Evolutionary conservation across 2,888 invertebrate species (phyloP), one percentile per base, ranked within the genome.

Genomic region (Meteorus cinctellus): DNA sequence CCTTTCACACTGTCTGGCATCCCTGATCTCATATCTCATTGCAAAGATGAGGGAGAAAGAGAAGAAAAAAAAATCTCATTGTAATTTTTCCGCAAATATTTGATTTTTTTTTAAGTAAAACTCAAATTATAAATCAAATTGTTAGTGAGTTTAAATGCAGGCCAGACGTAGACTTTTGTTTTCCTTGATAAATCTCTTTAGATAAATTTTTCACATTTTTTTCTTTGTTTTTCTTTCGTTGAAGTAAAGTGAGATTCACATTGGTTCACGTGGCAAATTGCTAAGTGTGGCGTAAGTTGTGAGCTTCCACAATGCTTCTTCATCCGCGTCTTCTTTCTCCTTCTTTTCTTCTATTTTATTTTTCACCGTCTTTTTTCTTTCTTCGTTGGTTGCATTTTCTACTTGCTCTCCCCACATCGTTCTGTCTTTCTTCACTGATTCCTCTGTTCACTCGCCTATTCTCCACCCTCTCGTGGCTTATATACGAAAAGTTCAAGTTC

Each of bases 401-500:
- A 41, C 16, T 14, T 68, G 8, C 31, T 27, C 29, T 41, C 24
- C 24, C n/a, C 36, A 36, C 60, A 41, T 41, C 59, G 41, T 29
- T 41, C 14, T 14, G 34, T 74, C 41, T 41, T 27, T 41, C 59
- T 65, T 45, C 41, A 31, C 55, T 34, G 29, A 27, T 34, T 55
- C 48, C 69, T 69, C 31, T n/a, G 19, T 69, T 51, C 51, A 69
- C 69, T 51, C 31, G 48, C 14, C 24, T 48, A 19, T 31, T 31
- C 31, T 51, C 55, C 45, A 45, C 8, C 29, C 24, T n/a, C 51
- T 48, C 29, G 16, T 69, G 31, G 34, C 59, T 71, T 59, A 62
- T 65, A 65, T 72, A 71, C 66, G 36, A 60, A 72, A 72, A 72
- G 71, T 72, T 72, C 29, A 59, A 66, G 60, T 65, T 71, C 65